Evolutionary conservation across 1,140 invertebrate species (phyloP).

Genomic region (Steinernema feltiae): DNA sequence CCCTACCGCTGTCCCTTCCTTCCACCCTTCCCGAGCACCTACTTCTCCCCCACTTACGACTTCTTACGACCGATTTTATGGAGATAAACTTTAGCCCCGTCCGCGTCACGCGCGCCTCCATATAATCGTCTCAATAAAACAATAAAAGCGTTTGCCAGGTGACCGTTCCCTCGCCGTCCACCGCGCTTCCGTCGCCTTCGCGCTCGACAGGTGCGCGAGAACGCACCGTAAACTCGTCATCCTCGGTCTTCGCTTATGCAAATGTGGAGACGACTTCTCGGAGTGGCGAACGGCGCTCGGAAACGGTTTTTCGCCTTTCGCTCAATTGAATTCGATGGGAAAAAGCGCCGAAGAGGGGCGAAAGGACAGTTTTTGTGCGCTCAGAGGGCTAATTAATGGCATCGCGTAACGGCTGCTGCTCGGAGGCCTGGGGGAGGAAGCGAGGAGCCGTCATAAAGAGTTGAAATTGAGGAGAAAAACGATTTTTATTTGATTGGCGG

Average conservation of each 20-base stretch:
- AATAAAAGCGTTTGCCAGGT: slow-evolving; percentile 7
- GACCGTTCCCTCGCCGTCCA: neutral
- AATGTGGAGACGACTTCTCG: neutral
- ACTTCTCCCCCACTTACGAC: neutral
- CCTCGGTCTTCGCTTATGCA: neutral
- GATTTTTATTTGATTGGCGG: neutral
- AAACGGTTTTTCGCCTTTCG: neutral
- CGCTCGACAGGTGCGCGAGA: neutral
- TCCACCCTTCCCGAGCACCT: neutral
- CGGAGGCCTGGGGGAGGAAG: neutral
- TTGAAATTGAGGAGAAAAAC: neutral
- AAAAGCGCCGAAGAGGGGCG: neutral
- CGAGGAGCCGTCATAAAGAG: neutral
- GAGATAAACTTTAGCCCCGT: slow-evolving; percentile 15
- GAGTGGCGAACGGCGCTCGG: neutral
- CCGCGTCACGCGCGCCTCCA: slow-evolving; percentile 6
- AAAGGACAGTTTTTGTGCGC: slow-evolving; percentile 15
- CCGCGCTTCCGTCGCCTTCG: neutral
- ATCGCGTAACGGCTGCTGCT: slow-evolving; percentile 13
- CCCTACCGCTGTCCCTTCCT: neutral
- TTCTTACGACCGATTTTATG: slow-evolving; percentile 11
- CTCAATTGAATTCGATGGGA: neutral
- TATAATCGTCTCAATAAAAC: slow-evolving; percentile 11
- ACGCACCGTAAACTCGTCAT: neutral
- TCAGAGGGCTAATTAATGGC: slow-evolving; percentile 6